phyloP scores from a whole-genome alignment of 2,888 invertebrate species.

The Eilema sororculum region DNA sequence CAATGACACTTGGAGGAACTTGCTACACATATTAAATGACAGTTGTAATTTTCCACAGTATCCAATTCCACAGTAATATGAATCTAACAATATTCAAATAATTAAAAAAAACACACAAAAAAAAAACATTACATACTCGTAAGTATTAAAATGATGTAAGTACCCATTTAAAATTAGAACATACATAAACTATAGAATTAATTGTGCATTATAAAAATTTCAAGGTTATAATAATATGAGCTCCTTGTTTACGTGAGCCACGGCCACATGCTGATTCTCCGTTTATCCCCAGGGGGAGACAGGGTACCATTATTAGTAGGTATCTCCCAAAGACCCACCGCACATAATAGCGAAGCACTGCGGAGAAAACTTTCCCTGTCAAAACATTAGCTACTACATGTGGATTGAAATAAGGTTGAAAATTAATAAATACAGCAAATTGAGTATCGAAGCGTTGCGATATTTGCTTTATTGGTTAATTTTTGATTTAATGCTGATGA shows the following conservation, averaged over 20 bases:
- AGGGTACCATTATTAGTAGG: neutral
- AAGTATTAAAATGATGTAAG: neutral
- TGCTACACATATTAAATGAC: too few species aligned
- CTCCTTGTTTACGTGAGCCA: neutral
- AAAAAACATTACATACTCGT: neutral
- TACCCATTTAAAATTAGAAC: conserved; percentile 4
- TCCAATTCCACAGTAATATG: too few species aligned
- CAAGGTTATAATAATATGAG: neutral
- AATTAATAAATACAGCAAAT: neutral
- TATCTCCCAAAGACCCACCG: neutral
- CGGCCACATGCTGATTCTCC: neutral
- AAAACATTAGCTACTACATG: neutral
- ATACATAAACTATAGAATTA: conserved; percentile 25
- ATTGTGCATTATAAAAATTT: conserved; percentile 36
- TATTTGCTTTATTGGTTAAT: neutral
- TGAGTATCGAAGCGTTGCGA: neutral
- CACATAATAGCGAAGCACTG: neutral
- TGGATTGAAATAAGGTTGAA: neutral
- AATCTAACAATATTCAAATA: too few species aligned
- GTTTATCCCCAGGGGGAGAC: neutral
- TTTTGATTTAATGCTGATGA: neutral
- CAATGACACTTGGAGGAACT: too few species aligned
- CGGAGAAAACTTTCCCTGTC: neutral
- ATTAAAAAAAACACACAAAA: too few species aligned
- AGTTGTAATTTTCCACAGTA: too few species aligned